phyloP scores from a whole-genome alignment of 2,888 invertebrate species.

The Diaprepes abbreviatus region DNA sequence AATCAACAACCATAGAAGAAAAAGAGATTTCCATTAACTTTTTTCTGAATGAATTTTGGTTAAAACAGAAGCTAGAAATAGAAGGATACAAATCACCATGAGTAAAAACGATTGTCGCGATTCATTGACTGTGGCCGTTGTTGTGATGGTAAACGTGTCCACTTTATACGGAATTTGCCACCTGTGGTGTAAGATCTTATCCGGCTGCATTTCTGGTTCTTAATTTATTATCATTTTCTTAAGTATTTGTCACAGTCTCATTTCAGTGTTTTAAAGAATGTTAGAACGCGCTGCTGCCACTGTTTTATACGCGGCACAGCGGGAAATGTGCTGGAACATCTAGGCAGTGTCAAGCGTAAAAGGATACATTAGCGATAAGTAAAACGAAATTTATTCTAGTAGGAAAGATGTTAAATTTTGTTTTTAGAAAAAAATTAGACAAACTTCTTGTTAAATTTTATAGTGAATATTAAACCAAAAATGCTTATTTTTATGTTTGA shows the following conservation, averaged over 20 bases:
- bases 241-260: constrained; percentile 68
- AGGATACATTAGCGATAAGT: background rate
- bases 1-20: too few species aligned
- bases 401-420: too few species aligned
- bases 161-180: constrained; percentile 55
- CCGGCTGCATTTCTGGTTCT: constrained; percentile 63
- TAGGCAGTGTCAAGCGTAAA: background rate
- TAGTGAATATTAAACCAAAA: too few species aligned
- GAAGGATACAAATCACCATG: background rate
- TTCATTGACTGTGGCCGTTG: constrained; percentile 19
- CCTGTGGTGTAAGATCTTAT: constrained; percentile 60
- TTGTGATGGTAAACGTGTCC: constrained; percentile 39
- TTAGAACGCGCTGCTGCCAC: constrained; percentile 66
- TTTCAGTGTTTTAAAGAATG: constrained; percentile 65
- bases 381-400: too few species aligned
- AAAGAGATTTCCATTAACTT: too few species aligned
- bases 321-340: constrained; percentile 61
- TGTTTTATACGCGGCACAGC: constrained; percentile 65
- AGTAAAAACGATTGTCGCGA: background rate
- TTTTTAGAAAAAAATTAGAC: too few species aligned
- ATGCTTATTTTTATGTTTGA: too few species aligned
- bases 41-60: background rate
- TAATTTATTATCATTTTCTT: constrained; percentile 66
- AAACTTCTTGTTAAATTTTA: too few species aligned
- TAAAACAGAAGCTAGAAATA: background rate